Evolutionary conservation across 1,140 invertebrate species (phyloP), one percentile per base, ranked within the genome.

Genomic region (Euwallacea similis): DNA sequence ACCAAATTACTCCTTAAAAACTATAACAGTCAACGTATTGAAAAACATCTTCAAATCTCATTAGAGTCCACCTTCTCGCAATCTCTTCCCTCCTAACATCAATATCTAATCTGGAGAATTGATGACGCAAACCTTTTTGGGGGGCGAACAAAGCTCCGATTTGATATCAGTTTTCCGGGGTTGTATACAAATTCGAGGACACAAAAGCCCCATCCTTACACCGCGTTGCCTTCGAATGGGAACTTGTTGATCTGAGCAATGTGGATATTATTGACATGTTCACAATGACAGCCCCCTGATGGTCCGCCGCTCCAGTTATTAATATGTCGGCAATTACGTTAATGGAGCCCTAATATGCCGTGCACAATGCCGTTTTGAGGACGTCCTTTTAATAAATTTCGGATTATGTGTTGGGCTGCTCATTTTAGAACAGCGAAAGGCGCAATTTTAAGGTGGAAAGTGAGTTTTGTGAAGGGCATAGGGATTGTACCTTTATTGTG

Each of bases 201-300:
- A 76, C 73, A 78, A 79, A 76, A 63, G 73, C 42, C 16, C 41
- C 63, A 60, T 59, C 41, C 43, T 66, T 65, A 77, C 72, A 73
- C 73, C 73, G 72, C 74, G 72, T 74, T 77, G 74, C 69, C 60
- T 73, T 67, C 73, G 63, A 78, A 74, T 79, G 64, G 66, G 67
- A 69, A 79, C 78, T 79, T 79, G 78, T 79, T 79, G 78, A 79
- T 79, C 76, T 76, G 78, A 77, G 74, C 77, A 76, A 72, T 77
- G 75, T 72, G 77, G 55, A 72, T 67, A 71, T 50, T 42, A 55
- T 64, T 46, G 70, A 55, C 59, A 63, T 59, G 64, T 43, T 42
- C 33, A 44, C 62, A 63, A 60, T 62, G 71, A 67, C 21, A 44
- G 44, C 50, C 46, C 33, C 44, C 4, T 10, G 68, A 71, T 54